phyloP scores from a whole-genome alignment of 1,140 invertebrate species.

The Lithobius niger region DNA sequence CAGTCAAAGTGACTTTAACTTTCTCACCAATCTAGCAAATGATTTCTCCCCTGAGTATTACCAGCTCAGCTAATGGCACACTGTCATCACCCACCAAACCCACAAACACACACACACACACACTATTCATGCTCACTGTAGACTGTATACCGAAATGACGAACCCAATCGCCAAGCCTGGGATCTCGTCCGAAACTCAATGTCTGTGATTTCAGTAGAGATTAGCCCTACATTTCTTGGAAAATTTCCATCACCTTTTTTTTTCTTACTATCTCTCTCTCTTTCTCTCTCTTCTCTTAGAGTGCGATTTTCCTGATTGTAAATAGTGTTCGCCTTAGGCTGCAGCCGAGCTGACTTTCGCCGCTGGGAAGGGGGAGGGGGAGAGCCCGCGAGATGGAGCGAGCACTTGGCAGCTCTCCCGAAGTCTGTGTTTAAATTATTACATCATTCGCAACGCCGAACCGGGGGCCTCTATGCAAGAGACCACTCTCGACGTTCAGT shows the following conservation, averaged over 20 bases:
- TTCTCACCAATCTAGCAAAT: constrained; percentile 74
- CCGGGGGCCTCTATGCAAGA: background rate
- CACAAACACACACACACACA: too few relatives aligned
- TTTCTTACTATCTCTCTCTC: background rate
- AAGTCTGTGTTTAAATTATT: background rate
- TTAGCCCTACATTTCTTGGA: background rate
- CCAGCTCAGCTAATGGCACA: constrained; percentile 56
- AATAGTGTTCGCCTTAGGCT: background rate
- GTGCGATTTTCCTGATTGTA: too few relatives aligned
- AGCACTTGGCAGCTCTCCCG: constrained; percentile 5
- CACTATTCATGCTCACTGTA: background rate
- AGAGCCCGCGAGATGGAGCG: background rate
- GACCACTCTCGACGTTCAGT: background rate
- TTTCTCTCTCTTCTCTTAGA: background rate
- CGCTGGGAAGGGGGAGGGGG: background rate
- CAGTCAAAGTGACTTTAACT: constrained; percentile 69
- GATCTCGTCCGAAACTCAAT: background rate
- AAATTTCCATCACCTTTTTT: background rate
- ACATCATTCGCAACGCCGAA: constrained; percentile 2
- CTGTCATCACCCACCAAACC: too few relatives aligned
- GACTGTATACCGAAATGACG: constrained; percentile 4
- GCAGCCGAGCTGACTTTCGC: background rate
- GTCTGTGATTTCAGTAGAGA: constrained; percentile 4
- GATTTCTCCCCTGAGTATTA: constrained; percentile 85
- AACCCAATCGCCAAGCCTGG: too few relatives aligned